Base-by-base conservation (phyloP, 2,888 invertebrate species). In the Agrochola lota region DNA sequence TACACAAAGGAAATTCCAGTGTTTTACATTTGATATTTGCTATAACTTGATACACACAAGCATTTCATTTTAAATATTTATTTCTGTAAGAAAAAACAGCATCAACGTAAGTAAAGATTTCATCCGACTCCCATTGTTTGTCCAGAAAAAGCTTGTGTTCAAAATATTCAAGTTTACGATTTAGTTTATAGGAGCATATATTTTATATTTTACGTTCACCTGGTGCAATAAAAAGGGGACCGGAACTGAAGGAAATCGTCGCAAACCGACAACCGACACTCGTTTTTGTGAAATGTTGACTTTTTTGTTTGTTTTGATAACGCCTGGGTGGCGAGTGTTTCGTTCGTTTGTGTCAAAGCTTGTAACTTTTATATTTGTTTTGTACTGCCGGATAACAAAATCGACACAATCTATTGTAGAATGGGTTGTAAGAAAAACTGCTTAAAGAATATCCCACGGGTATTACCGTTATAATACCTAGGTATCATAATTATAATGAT, bases 131-230 rank as follows among this genome's bases (percentile, higher is more conserved):
- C 74, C 80, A 81, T 81, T 80, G 77, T 83, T 83, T 87, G 84
- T 85, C 83, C 89, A 91, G 59, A 74, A 86, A 83, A 80, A 78
- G 71, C 90, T 85, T 91, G 91, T 93, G 92, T 91, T 90, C 90
- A 91, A 92, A 93, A 91, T 91, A 92, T 92, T 90, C 89, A 90
- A 90, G 88, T 92, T 94, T 93, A 94, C 91, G 90, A 89, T 89
- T 83, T 90, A 91, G 92, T 94, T 94, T 94, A 94, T 92, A 89
- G 92, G 86, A 87, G 82, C 91, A 91, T 93, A 92, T 93, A 93
- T 94, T 94, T 93, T 91, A 92, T 91, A 92, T 90, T 93, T 93
- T 93, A 93, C 90, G 86, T 91, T 91, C 90, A 94, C 87, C 86
- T 77, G 83, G 66, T 75, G 84, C 84, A 78, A 81, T 88, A 89